Conservation (phyloP, 2,113 vertebrate species). For the Todiramphus chloris region DNA sequence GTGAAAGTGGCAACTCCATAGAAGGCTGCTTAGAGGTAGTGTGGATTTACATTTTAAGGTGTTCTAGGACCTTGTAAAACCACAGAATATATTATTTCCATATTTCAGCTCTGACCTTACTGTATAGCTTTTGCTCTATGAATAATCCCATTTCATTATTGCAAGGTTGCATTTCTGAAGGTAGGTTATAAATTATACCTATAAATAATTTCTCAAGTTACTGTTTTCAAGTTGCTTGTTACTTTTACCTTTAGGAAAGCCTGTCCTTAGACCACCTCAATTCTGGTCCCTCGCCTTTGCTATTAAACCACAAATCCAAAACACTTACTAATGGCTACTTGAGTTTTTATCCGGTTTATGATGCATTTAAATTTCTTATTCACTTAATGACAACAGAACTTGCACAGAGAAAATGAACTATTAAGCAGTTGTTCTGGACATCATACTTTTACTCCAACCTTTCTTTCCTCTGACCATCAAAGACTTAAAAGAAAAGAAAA, state of each 20-base stretch:
- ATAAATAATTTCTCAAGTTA: constrained; percentile 25
- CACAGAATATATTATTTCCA: constrained; percentile 40
- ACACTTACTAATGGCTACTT: not conserved
- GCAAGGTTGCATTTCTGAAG: constrained; percentile 59
- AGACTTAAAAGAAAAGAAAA: not conserved
- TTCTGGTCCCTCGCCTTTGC: not conserved
- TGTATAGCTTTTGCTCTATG: constrained; percentile 1
- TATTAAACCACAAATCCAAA: not conserved
- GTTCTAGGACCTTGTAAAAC: constrained; percentile 20
- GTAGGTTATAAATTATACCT: constrained; percentile 48
- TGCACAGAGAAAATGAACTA: not conserved
- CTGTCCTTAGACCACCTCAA: not conserved
- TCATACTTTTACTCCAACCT: not conserved
- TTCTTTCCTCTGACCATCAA: not conserved
- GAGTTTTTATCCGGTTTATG: not conserved
- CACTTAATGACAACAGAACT: not conserved
- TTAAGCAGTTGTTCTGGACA: not conserved
- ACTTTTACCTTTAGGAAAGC: not conserved
- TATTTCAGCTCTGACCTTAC: constrained; percentile 56
- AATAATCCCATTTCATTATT: constrained; percentile 50
- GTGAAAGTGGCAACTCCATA: not conserved
- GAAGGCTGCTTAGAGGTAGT: not conserved
- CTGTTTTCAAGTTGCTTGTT: constrained; percentile 5
- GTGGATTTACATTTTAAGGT: constrained; percentile 8
- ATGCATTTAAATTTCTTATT: not conserved